Evolutionary conservation across 1,140 invertebrate genomes (phyloP), one percentile per base, ranked within the genome.

Genomic region (Goniozus legneri): DNA sequence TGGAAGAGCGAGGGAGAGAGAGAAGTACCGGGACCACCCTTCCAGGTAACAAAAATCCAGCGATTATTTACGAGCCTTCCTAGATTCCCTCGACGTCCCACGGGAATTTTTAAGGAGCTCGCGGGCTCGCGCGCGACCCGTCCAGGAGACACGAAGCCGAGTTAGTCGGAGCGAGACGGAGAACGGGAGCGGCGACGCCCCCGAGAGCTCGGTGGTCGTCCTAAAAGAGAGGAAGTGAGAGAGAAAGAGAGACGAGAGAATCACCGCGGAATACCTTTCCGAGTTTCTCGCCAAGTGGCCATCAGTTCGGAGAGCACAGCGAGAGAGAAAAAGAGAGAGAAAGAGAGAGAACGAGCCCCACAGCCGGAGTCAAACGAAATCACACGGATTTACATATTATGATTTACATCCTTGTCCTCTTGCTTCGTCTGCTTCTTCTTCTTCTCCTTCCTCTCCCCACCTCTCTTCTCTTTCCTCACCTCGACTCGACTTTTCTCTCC

Each of bases 341-440:
- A n/a, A n/a, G n/a, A n/a, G n/a, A n/a, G n/a, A n/a, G n/a, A n/a
- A n/a, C n/a, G n/a, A n/a, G n/a, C n/a, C n/a, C n/a, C 53, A 44
- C 58, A 54, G 50, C 56, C 56, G 50, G 53, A 68, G 58, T 58
- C 66, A 67, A 65, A 67, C 66, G 55, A 67, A 70, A 69, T 69
- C 67, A 68, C 65, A 58, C 57, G 57, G 58, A 71, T 71, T 71
- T 71, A 68, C 68, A 71, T 71, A 71, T 71, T 69, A 70, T 70
- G 67, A 70, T 70, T 70, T 70, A 70, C 67, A 70, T 66, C 67
- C 65, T 67, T 67, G 66, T 65, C 65, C 64, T 54, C 52, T 27
- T 55, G 46, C 44, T 53, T 58, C 53, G 38, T 16, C 30, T 35
- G 22, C 47, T 40, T 39, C 41, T 52, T 56, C 54, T 19, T 34